Evolutionary conservation across 1,140 invertebrate genomes (phyloP).

Genomic region (Drosophila truncata): DNA sequence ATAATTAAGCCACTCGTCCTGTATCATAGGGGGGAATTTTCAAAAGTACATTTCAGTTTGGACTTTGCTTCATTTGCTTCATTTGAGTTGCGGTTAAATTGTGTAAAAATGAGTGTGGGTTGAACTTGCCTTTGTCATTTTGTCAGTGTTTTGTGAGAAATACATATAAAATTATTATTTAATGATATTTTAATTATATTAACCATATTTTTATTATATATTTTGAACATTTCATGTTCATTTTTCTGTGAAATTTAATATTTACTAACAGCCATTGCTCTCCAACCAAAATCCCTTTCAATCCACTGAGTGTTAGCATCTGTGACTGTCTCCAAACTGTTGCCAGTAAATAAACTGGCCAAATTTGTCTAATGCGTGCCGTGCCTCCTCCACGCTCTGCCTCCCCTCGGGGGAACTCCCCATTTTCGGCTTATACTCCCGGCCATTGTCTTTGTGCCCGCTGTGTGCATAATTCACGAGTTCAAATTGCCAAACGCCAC

Average conservation of each 20-base stretch:
- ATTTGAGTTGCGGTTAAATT: not conserved
- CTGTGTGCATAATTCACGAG: slow-evolving; percentile 68
- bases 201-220: not conserved
- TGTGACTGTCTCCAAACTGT: slow-evolving; percentile 36
- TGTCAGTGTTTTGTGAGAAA: not conserved
- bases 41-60: not conserved
- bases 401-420: slow-evolving; percentile 14
- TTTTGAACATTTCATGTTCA: too few species aligned
- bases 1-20: slow-evolving; percentile 3
- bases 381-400: not conserved
- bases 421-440: slow-evolving; percentile 7
- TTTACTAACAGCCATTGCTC: not conserved
- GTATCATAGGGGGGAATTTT: not conserved
- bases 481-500: slow-evolving; percentile 66
- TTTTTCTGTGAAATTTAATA: not conserved
- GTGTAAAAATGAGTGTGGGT: not conserved
- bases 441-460: slow-evolving; percentile 42
- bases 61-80: not conserved
- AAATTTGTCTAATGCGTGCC: slow-evolving; percentile 56
- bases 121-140: too few species aligned
- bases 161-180: not conserved
- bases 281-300: not conserved
- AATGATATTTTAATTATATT: not conserved
- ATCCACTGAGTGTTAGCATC: slow-evolving; percentile 50
- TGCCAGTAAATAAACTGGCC: slow-evolving; percentile 56